phyloP scores from a whole-genome alignment of 2,113 vertebrate species.

The Pyxicephalus adspersus region DNA sequence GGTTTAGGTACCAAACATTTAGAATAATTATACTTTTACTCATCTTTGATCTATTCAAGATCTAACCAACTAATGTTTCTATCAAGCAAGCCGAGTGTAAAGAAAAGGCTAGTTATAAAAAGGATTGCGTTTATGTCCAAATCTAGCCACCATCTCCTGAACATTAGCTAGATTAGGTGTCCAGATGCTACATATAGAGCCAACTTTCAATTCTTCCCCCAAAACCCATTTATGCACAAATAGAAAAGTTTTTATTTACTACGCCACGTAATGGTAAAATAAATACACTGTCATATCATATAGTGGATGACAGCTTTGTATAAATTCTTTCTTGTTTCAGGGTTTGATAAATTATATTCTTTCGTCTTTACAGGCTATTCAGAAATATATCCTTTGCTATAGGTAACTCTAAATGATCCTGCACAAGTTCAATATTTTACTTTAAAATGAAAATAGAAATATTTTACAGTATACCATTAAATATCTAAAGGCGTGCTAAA shows the following conservation, averaged over 20 bases:
- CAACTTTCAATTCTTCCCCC: not conserved
- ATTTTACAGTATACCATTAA: not conserved
- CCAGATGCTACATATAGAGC: too few species aligned
- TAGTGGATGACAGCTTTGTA: not conserved
- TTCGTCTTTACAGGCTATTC: constrained; percentile 3
- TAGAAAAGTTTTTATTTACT: not conserved
- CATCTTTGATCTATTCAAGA: too few species aligned
- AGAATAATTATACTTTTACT: too few species aligned
- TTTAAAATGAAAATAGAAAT: not conserved
- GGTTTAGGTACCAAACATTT: too few species aligned
- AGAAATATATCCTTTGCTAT: not conserved
- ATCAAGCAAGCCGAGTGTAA: too few species aligned
- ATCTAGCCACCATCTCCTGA: too few species aligned
- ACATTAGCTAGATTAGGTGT: too few species aligned
- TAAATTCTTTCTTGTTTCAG: not conserved
- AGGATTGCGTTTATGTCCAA: not conserved
- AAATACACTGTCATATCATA: not conserved
- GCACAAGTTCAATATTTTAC: not conserved
- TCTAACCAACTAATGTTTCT: too few species aligned
- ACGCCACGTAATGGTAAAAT: not conserved
- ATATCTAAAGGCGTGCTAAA: not conserved
- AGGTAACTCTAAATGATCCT: not conserved
- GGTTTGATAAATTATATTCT: not conserved
- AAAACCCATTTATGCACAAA: not conserved
- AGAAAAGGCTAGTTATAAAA: not conserved